Evolutionary conservation across 2,888 invertebrate genomes (phyloP).

Genomic region (Parascotia fuliginaria): DNA sequence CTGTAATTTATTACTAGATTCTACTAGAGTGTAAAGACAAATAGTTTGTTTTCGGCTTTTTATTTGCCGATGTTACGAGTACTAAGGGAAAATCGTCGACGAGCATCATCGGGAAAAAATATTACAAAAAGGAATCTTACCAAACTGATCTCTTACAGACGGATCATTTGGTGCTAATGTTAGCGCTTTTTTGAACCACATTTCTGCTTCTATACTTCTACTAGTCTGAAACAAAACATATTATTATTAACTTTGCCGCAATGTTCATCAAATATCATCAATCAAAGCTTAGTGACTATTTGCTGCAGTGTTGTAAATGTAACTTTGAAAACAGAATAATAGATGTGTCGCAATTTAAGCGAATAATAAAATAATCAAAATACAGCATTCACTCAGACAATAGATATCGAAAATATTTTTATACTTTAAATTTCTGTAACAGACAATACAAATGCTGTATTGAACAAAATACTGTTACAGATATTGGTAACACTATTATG

Average conservation of each 20-base stretch:
- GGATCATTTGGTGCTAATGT: conserved; percentile 93
- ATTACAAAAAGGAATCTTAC: conserved; percentile 65
- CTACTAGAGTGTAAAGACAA: conserved; percentile 1
- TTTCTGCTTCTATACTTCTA: conserved; percentile 93
- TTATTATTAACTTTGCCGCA: conserved; percentile 12
- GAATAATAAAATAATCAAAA: conserved; percentile 26
- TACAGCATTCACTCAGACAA: not conserved
- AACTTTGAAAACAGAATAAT: conserved; percentile 28
- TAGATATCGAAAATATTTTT: not conserved
- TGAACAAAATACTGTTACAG: no score
- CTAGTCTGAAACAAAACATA: conserved; percentile 87
- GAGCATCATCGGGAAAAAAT: conserved; percentile 4
- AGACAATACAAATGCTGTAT: not conserved
- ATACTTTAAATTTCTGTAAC: not conserved
- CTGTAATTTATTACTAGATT: conserved; percentile 6
- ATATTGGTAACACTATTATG: no score
- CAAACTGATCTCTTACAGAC: conserved; percentile 95
- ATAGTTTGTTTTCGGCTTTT: not conserved
- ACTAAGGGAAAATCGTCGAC: not conserved
- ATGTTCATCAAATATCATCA: no score
- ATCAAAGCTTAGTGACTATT: conserved; percentile 14
- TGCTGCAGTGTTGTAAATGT: conserved; percentile 15
- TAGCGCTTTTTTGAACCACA: conserved; percentile 94
- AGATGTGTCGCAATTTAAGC: conserved; percentile 26
- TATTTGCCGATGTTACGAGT: not conserved